Evolutionary conservation across 2,888 invertebrate species (phyloP).

Genomic region (Platycnemis pennipes): DNA sequence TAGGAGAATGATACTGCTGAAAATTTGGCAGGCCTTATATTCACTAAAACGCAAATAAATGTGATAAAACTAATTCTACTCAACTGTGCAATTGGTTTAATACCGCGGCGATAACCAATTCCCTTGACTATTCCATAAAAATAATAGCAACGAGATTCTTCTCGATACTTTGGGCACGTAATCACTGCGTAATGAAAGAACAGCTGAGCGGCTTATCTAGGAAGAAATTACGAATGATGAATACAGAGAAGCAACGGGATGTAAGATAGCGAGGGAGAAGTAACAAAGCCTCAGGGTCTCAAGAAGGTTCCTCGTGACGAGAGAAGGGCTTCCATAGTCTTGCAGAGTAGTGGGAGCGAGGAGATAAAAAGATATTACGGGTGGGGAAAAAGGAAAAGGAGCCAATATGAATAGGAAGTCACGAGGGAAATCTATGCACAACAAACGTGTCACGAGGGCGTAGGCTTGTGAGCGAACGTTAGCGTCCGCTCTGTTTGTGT

Average conservation of each 20-base stretch:
- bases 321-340: background rate
- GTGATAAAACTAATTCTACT: no score
- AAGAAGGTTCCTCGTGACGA: background rate
- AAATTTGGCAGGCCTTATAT: no score
- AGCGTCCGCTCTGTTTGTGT: background rate
- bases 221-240: background rate
- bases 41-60: no score
- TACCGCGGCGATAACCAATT: no score
- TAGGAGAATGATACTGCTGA: no score
- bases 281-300: background rate
- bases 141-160: background rate
- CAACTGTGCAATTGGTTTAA: no score
- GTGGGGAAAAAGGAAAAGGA: background rate
- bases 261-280: background rate
- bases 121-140: no score
- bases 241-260: background rate
- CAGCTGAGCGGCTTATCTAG: background rate
- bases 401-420: constrained; percentile 4
- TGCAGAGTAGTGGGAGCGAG: background rate
- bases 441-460: background rate
- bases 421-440: constrained; percentile 45
- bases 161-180: no score
- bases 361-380: background rate
- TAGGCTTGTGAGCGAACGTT: background rate
- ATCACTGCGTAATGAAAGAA: background rate